Conservation (phyloP, 2,113 vertebrate species). For the Panthera leo region DNA sequence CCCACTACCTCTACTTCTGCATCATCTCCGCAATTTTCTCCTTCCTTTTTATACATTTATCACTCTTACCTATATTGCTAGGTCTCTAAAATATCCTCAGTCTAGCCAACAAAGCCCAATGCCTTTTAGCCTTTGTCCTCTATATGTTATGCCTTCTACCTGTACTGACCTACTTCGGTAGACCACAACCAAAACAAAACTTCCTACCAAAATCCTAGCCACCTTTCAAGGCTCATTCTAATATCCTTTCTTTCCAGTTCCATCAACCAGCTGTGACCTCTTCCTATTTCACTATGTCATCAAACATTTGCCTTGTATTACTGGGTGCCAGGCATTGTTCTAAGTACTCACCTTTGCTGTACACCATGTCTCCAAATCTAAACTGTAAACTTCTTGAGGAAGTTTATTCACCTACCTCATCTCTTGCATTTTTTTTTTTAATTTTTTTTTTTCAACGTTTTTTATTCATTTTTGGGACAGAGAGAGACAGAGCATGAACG, state of each 20-base stretch:
- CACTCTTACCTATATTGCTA: background rate
- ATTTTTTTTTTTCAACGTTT: no score
- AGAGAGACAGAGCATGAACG: no score
- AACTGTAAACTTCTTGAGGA: background rate
- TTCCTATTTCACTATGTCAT: background rate
- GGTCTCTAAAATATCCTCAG: background rate
- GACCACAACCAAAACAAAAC: background rate
- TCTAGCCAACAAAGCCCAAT: background rate
- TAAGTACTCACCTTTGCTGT: constrained; percentile 9
- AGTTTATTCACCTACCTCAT: background rate
- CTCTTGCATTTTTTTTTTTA: background rate
- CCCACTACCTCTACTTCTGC: background rate
- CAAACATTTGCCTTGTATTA: background rate
- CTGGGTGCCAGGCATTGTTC: background rate
- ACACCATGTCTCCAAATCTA: background rate
- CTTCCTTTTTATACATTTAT: constrained; percentile 2
- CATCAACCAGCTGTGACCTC: background rate
- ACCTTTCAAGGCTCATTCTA: background rate
- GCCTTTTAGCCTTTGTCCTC: background rate
- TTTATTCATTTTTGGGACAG: no score
- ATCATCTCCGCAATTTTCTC: background rate
- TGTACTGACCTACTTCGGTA: background rate
- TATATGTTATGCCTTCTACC: background rate
- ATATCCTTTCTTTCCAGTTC: constrained; percentile 4
- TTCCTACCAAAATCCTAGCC: background rate